Evolutionary conservation across 2,888 invertebrate species (phyloP).

Genomic region (Vesta saturnalis): DNA sequence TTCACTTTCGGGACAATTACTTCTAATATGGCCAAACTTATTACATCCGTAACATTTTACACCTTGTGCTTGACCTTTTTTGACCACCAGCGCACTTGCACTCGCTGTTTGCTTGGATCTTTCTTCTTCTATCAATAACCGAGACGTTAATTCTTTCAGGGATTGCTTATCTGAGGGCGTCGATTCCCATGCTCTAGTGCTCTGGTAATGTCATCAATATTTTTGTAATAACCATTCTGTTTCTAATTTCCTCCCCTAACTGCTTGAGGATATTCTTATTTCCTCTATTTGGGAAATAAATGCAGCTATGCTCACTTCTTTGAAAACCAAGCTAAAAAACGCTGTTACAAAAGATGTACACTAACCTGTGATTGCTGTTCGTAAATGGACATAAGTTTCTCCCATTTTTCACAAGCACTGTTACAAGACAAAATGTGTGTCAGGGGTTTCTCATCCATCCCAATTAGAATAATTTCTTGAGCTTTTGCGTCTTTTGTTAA

Average conservation of each 20-base stretch:
- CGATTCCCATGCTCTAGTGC: slow-evolving; percentile 37
- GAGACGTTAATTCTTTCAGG: neutral
- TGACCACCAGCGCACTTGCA: neutral
- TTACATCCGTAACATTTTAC: slow-evolving; percentile 17
- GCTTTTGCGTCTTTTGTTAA: neutral
- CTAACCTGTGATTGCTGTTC: slow-evolving; percentile 40
- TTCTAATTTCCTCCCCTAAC: slow-evolving; percentile 37
- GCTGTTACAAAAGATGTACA: slow-evolving; percentile 36
- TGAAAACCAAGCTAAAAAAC: slow-evolving; percentile 32
- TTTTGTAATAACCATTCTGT: slow-evolving; percentile 44
- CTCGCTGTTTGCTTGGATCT: slow-evolving; percentile 2
- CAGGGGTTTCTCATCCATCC: slow-evolving; percentile 19
- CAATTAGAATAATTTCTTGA: neutral
- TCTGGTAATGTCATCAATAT: slow-evolving; percentile 52
- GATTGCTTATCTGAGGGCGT: neutral
- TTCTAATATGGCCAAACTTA: neutral
- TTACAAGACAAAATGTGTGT: slow-evolving; percentile 40
- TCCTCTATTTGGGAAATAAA: neutral
- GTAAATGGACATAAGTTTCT: too few species aligned
- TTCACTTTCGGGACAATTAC: neutral
- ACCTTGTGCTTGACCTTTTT: slow-evolving; percentile 29
- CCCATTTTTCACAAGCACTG: slow-evolving; percentile 6
- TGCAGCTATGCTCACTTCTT: neutral
- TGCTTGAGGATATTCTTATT: neutral
- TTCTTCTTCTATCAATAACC: neutral